Conservation (phyloP, 2,888 invertebrate genomes). For the Eubasilissa splendida region DNA sequence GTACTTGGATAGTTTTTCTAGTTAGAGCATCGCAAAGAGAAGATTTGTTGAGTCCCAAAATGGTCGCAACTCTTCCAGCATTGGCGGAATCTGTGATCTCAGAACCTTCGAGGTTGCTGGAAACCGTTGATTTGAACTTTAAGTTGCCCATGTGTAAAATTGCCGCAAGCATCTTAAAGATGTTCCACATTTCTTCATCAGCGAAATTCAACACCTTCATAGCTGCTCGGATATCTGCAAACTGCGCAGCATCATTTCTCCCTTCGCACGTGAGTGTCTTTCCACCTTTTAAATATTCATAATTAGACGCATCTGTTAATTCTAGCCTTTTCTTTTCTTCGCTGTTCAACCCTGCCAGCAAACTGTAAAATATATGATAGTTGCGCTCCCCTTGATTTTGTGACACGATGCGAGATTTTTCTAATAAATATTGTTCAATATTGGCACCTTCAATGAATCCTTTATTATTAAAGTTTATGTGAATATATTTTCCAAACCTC, state of each 20-base stretch:
- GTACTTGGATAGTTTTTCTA: conserved; percentile 87
- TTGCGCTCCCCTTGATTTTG: conserved; percentile 93
- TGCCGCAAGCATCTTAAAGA: conserved; percentile 88
- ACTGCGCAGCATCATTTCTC: conserved; percentile 88
- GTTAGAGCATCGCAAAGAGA: conserved; percentile 87
- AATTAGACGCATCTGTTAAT: conserved; percentile 81
- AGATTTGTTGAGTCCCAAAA: conserved; percentile 81
- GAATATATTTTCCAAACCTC: conserved; percentile 96
- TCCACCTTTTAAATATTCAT: conserved; percentile 87
- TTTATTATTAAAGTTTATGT: conserved; percentile 86
- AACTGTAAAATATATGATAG: conserved; percentile 95
- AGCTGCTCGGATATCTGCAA: conserved; percentile 91
- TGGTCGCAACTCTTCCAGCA: conserved; percentile 79
- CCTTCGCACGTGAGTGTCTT: conserved; percentile 84
- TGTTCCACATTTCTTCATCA: conserved; percentile 87
- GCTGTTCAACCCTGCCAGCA: conserved; percentile 85
- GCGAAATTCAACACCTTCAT: conserved; percentile 92
- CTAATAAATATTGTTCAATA: conserved; percentile 95
- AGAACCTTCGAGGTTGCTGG: conserved; percentile 90
- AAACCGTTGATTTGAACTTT: conserved; percentile 82
- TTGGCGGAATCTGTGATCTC: conserved; percentile 83
- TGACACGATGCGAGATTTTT: conserved; percentile 94
- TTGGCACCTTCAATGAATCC: conserved; percentile 94
- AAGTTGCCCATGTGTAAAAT: conserved; percentile 95
- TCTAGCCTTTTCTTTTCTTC: conserved; percentile 88